Evolutionary conservation across 2,888 invertebrate genomes (phyloP), one percentile per base, ranked within the genome.

Genomic region (Frankliniella intonsa): DNA sequence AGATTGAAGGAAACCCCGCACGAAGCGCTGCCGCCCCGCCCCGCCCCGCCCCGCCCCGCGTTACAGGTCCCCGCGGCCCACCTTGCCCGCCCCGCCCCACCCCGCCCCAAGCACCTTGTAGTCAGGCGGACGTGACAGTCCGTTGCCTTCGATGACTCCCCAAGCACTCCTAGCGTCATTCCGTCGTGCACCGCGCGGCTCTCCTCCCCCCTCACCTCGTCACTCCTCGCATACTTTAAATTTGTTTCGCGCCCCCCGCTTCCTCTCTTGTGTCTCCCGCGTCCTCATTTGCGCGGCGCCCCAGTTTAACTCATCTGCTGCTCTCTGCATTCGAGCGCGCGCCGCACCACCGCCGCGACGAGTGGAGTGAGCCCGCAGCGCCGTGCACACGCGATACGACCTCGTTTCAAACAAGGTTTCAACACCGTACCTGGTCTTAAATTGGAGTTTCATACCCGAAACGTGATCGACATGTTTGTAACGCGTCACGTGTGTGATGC

Each of bases 121-220:
- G 12, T 7, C 55, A 17, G 55, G 17, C 14, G 14, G 62, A 62
- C 38, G 62, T 62, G 62, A 38, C 38, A 38, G 38, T 38, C 62
- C 62, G 62, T 62, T 62, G 62, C 62, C n/a, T 62, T 62, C 62
- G 62, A 62, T 62, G 62, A 62, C 19, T 62, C 62, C 62, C 62
- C 62, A 8, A 62, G n/a, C 62, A n/a, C 62, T n/a, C n/a, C 62
- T 62, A 12, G 19, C 62, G 17, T 62, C n/a, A 19, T 14, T 38
- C 38, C 11, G 17, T 55, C 55, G 55, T 19, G 12, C 19, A 19
- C 55, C 55, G 55, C 55, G 55, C 55, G 14, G 55, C 62, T 62
- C n/a, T 14, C 62, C n/a, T 14, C 65, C 55, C 17, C 38, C 38
- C 38, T 38, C 38, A 38, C 5, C 38, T 38, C 38, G 2, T 3